Percentiles rank a stretch among this genome's conserved stretches.
Evolutionary conservation across 2,113 vertebrate genomes (phyloP).

Genomic region (Rhipidura dahli): DNA sequence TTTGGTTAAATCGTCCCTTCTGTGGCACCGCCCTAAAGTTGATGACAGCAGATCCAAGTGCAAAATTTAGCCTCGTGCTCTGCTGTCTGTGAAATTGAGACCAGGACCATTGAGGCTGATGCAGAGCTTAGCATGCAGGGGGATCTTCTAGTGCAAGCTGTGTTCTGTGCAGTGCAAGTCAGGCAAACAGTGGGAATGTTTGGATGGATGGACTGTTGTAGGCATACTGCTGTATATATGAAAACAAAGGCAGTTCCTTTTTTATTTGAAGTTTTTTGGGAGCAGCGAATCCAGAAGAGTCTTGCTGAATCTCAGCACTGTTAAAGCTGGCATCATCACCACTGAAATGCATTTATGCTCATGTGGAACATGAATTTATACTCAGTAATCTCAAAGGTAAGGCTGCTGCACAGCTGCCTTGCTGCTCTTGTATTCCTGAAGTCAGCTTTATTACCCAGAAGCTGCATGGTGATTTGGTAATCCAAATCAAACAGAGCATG

Average conservation of each 20-base stretch:
- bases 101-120: neutral
- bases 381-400: neutral
- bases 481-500: neutral
- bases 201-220: neutral
- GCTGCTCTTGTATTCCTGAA: neutral
- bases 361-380: neutral
- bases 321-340: neutral
- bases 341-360: neutral
- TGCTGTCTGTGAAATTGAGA: neutral
- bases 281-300: neutral
- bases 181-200: neutral
- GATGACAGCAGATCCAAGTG: neutral
- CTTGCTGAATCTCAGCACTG: neutral
- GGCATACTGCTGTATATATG: neutral
- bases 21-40: neutral
- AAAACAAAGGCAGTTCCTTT: neutral
- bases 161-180: neutral
- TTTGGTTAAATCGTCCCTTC: neutral
- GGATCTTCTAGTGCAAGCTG: neutral
- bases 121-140: neutral
- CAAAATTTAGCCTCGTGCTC: neutral
- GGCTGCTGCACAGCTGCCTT: neutral
- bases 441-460: neutral
- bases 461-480: neutral
- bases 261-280: neutral